Conservation (phyloP, 1,140 invertebrate species). For the Drosophila neocordata region DNA sequence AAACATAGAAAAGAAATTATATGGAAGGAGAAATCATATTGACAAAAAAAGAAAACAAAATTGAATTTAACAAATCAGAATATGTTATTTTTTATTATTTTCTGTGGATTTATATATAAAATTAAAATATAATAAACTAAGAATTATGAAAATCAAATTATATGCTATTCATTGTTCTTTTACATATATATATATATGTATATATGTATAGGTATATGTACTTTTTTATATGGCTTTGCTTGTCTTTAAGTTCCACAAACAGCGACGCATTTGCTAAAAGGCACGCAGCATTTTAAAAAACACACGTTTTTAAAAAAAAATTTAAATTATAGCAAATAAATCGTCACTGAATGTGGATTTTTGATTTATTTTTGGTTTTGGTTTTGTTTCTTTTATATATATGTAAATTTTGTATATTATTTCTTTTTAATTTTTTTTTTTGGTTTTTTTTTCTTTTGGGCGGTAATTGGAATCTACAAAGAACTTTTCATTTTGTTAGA, state of each 20-base stretch:
- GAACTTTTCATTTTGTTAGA: constrained; percentile 24
- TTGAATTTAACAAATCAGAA: constrained; percentile 61
- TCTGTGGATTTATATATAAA: constrained; percentile 47
- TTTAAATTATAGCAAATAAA: constrained; percentile 68
- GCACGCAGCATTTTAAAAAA: constrained; percentile 82
- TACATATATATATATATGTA: background rate
- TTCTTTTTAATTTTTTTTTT: constrained; percentile 12
- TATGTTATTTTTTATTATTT: constrained; percentile 37
- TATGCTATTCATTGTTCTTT: constrained; percentile 24
- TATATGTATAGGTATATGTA: constrained; percentile 17
- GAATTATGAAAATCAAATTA: constrained; percentile 60
- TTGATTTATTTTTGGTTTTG: constrained; percentile 1
- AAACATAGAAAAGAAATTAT: no score
- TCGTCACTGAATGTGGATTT: constrained; percentile 35
- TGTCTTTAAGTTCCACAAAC: constrained; percentile 11
- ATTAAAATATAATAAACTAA: constrained; percentile 53
- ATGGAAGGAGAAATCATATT: constrained; percentile 24
- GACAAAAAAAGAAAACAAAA: constrained; percentile 27
- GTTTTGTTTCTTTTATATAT: background rate
- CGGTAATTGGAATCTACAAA: background rate
- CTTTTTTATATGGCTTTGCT: constrained; percentile 24
- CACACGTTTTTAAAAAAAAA: constrained; percentile 79
- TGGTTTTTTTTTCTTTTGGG: background rate
- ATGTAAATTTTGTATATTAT: no score
- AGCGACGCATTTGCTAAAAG: constrained; percentile 74